phyloP scores from a whole-genome alignment of 2,113 vertebrate species.

The Corvus hawaiiensis region DNA sequence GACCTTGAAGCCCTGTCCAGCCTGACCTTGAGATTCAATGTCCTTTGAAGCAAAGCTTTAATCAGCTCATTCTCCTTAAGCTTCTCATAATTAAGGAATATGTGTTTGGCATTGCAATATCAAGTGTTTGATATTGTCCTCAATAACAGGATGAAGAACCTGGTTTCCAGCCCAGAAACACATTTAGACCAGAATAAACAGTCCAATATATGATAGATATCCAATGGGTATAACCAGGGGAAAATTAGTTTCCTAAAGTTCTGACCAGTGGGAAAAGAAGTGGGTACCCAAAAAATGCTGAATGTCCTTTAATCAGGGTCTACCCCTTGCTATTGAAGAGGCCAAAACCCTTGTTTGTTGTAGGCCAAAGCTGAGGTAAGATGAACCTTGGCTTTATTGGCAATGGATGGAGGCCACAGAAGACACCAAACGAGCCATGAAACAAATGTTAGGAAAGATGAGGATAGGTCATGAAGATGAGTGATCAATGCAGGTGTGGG shows the following conservation, averaged over 20 bases:
- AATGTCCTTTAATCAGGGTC: neutral
- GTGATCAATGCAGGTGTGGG: neutral
- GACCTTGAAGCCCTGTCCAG: neutral
- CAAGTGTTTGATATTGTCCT: neutral
- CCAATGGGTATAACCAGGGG: accelerated
- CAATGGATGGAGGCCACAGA: neutral
- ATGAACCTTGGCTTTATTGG: neutral
- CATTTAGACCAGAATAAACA: neutral
- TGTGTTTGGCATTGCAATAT: neutral
- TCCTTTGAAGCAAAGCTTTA: neutral
- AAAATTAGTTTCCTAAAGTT: neutral
- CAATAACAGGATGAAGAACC: neutral
- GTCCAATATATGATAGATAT: accelerated
- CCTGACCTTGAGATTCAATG: neutral
- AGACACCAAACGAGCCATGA: neutral
- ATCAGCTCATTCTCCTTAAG: neutral
- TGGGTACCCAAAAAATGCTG: neutral
- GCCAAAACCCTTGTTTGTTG: neutral
- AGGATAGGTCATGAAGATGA: neutral
- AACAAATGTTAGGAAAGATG: neutral
- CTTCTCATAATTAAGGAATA: neutral
- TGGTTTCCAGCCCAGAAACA: neutral
- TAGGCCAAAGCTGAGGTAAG: neutral
- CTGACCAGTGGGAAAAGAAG: neutral
- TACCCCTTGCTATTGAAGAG: neutral